These are phyloP conservation scores for Elmis aenea DNA, from an alignment of 2,888 invertebrate genomes.

Conservation along the genomic window DNA sequence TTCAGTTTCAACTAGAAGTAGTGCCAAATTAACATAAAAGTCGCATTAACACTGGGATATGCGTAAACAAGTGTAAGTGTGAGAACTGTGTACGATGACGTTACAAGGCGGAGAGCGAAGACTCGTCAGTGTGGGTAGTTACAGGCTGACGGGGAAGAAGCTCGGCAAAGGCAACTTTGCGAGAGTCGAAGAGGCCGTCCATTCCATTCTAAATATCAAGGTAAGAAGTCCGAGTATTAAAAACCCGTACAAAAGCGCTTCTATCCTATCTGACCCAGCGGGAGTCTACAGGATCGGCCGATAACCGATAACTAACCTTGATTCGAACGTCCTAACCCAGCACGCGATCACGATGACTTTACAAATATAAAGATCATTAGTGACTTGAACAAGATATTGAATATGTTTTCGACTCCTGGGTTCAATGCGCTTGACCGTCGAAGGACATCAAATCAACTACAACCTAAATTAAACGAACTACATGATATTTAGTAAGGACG, in stretches of 20 bases:
- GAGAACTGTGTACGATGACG: slow-evolving; percentile 29
- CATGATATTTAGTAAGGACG: no score
- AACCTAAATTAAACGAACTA: no score
- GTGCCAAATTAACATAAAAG: slow-evolving; percentile 30
- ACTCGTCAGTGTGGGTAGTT: slow-evolving; percentile 59
- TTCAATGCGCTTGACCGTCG: slow-evolving; percentile 7
- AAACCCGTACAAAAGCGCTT: no score
- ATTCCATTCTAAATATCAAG: slow-evolving; percentile 63
- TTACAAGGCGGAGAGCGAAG: slow-evolving; percentile 29
- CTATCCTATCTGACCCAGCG: no score
- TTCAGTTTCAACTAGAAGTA: slow-evolving; percentile 23
- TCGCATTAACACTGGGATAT: slow-evolving; percentile 23
- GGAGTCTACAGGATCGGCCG: no score
- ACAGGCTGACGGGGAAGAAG: slow-evolving; percentile 63
- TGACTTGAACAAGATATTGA: slow-evolving; percentile 6
- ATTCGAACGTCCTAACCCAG: slow-evolving; percentile 5
- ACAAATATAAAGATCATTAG: slow-evolving; percentile 7
- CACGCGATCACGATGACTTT: slow-evolving; percentile 5
- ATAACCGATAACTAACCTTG: no score
- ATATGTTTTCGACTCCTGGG: slow-evolving; percentile 7
- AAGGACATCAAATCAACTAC: no score
- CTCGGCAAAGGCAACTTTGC: slow-evolving; percentile 75
- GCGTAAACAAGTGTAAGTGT: slow-evolving; percentile 28
- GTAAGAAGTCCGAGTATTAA: slow-evolving; percentile 51
- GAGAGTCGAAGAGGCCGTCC: slow-evolving; percentile 67